Evolutionary conservation across 1,140 invertebrate species (phyloP).

Genomic region (Zaprionus taronus): DNA sequence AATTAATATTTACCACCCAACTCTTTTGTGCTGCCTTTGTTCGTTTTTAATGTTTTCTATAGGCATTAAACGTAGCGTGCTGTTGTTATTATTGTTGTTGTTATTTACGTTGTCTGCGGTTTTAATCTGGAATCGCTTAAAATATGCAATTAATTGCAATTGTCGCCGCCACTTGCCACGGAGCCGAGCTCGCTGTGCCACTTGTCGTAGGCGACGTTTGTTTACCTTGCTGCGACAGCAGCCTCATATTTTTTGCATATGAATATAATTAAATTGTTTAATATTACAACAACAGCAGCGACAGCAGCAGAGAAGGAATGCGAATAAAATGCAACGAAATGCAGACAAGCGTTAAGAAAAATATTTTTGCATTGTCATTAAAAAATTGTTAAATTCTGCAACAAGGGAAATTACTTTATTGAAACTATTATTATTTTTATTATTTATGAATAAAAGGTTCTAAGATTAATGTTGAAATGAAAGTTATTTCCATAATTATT

Average conservation of each 20-base stretch:
- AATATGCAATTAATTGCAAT: conserved; percentile 76
- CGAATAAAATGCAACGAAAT: conserved; percentile 12
- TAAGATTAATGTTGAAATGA: too few species aligned
- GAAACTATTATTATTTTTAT: not conserved
- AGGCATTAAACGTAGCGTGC: conserved; percentile 31
- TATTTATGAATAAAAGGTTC: not conserved
- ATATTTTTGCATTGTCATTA: conserved; percentile 48
- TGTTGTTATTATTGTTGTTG: conserved; percentile 36
- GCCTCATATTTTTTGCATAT: conserved; percentile 62
- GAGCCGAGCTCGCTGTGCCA: conserved; percentile 2
- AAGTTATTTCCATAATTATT: too few species aligned
- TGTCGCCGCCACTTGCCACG: conserved; percentile 49
- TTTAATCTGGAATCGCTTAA: conserved; percentile 71
- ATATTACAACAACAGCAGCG: conserved; percentile 52
- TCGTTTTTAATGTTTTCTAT: conserved; percentile 17
- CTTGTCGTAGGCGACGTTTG: conserved; percentile 45
- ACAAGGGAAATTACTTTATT: not conserved
- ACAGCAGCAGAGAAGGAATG: conserved; percentile 3
- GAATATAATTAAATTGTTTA: conserved; percentile 71
- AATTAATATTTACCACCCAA: conserved; percentile 45
- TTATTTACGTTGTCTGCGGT: conserved; percentile 69
- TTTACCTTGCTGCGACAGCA: conserved; percentile 45
- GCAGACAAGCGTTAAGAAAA: conserved; percentile 49
- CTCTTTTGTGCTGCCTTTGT: conserved; percentile 22
- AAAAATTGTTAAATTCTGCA: conserved; percentile 13